Percentiles rank a stretch among this genome's conserved stretches.
These are phyloP conservation scores for Parnassius apollo DNA, from an alignment of 2,888 invertebrate genomes.

Conservation along the genomic window DNA sequence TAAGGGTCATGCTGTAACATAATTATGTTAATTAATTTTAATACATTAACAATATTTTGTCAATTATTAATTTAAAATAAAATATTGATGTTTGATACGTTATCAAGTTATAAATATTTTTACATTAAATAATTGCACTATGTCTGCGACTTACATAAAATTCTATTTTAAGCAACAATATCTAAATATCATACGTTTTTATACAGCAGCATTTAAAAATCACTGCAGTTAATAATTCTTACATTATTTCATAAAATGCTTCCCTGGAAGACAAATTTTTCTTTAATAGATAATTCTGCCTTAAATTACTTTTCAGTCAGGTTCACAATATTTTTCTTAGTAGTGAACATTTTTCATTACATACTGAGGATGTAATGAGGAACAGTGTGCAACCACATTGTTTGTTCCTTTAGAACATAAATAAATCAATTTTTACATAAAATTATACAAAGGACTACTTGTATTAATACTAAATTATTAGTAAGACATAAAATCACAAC, in stretches of 20 bases:
- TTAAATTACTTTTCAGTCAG: slow-evolving; percentile 30
- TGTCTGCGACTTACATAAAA: slow-evolving; percentile 53
- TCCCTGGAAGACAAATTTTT: slow-evolving; percentile 55
- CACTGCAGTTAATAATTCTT: slow-evolving; percentile 1
- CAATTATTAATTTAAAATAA: too few relatives aligned
- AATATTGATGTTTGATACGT: slow-evolving; percentile 1
- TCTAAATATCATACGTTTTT: slow-evolving; percentile 40
- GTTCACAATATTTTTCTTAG: slow-evolving; percentile 12
- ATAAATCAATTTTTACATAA: slow-evolving; percentile 5
- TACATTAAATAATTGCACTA: slow-evolving; percentile 40
- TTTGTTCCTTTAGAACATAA: slow-evolving; percentile 2
- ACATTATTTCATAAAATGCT: slow-evolving; percentile 35
- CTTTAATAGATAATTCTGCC: slow-evolving; percentile 37
- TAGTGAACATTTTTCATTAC: slow-evolving; percentile 15
- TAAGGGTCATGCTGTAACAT: too few relatives aligned
- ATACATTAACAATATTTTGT: too few relatives aligned
- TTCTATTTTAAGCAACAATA: slow-evolving; percentile 58
- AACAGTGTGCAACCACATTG: slow-evolving; percentile 3
- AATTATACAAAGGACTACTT: slow-evolving; percentile 30
- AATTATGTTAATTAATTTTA: too few relatives aligned
- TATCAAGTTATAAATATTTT: slow-evolving; percentile 28
- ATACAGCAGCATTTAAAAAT: not conserved
- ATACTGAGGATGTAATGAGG: slow-evolving; percentile 8
- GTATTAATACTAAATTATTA: slow-evolving; percentile 32
- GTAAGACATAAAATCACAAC: slow-evolving; percentile 48